Percentiles rank a stretch among this genome's conserved stretches.
These are phyloP conservation scores for Coilia nasus DNA, from an alignment of 2,797 vertebrate genomes.

Conservation along the genomic window DNA sequence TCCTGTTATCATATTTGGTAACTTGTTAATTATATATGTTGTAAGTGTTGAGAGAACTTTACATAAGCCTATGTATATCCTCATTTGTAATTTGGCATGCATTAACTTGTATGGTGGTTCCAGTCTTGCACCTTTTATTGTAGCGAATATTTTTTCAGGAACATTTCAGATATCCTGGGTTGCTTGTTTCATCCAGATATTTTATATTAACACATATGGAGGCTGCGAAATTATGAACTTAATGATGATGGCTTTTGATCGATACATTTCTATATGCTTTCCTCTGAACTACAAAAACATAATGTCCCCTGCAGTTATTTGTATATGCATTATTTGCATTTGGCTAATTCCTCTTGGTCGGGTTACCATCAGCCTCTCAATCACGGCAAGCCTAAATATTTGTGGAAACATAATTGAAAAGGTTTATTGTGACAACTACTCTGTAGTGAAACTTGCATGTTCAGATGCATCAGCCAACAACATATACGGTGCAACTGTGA, in stretches of 20 bases:
- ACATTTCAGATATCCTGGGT: conserved; percentile 30
- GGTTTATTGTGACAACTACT: conserved; percentile 32
- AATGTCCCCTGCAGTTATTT: conserved; percentile 20
- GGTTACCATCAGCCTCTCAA: conserved; percentile 16
- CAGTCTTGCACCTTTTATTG: conserved; percentile 23
- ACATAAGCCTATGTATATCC: conserved; percentile 41
- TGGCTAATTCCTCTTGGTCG: conserved; percentile 33
- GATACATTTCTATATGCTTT: no score
- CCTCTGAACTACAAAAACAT: conserved; percentile 25
- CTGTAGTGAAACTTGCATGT: conserved; percentile 28
- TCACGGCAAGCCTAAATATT: conserved; percentile 14
- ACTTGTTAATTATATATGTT: conserved; percentile 16
- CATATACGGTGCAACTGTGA: conserved; percentile 13
- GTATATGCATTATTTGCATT: neutral
- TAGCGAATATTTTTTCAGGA: conserved; percentile 1
- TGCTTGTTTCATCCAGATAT: conserved; percentile 32
- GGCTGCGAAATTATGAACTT: conserved; percentile 32
- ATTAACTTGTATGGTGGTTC: conserved; percentile 31
- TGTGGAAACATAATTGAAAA: conserved; percentile 29
- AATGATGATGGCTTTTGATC: conserved; percentile 35
- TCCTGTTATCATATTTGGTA: neutral
- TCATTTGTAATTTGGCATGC: conserved; percentile 28
- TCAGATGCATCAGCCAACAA: conserved; percentile 13
- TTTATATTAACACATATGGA: conserved; percentile 30
- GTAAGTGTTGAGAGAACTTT: conserved; percentile 27